Evolutionary conservation across 2,888 invertebrate species (phyloP).

Genomic region (Teleiodes luculella): DNA sequence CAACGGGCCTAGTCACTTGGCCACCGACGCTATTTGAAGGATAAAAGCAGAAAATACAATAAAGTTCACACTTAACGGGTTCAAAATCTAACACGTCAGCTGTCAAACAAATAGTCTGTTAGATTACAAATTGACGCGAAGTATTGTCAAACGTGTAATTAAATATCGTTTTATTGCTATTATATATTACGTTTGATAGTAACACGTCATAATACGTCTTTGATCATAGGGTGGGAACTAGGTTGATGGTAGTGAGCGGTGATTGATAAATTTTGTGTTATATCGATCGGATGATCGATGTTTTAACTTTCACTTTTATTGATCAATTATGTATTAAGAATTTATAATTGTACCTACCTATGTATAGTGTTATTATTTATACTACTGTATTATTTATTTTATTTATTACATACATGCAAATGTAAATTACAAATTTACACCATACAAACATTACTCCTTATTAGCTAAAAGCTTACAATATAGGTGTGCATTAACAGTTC

Average conservation of each 20-base stretch:
- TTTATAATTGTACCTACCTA: too few species aligned
- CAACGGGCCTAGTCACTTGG: too few species aligned
- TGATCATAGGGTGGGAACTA: constrained; percentile 49
- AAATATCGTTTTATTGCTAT: constrained; percentile 53
- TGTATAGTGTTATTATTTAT: too few species aligned
- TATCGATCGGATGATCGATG: not conserved
- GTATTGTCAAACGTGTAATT: constrained; percentile 59
- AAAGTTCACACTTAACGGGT: constrained; percentile 32
- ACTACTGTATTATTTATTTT: too few species aligned
- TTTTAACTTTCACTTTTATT: constrained; percentile 7
- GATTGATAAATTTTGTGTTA: not conserved
- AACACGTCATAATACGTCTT: constrained; percentile 43
- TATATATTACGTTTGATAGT: constrained; percentile 65
- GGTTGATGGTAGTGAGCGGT: constrained; percentile 32
- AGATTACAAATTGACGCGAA: constrained; percentile 50
- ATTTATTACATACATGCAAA: too few species aligned
- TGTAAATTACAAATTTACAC: too few species aligned
- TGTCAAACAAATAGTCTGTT: constrained; percentile 39
- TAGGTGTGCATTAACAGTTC: too few species aligned
- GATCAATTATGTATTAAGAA: too few species aligned
- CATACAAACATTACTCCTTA: too few species aligned
- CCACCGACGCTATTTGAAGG: too few species aligned
- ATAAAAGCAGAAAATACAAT: not conserved
- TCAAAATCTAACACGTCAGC: constrained; percentile 60
- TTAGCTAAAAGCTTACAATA: too few species aligned